A percentile compares a stretch with the other conserved stretches of the same genome.
Conservation (phyloP, 2,888 invertebrate genomes). For the Anticlea derivata region DNA sequence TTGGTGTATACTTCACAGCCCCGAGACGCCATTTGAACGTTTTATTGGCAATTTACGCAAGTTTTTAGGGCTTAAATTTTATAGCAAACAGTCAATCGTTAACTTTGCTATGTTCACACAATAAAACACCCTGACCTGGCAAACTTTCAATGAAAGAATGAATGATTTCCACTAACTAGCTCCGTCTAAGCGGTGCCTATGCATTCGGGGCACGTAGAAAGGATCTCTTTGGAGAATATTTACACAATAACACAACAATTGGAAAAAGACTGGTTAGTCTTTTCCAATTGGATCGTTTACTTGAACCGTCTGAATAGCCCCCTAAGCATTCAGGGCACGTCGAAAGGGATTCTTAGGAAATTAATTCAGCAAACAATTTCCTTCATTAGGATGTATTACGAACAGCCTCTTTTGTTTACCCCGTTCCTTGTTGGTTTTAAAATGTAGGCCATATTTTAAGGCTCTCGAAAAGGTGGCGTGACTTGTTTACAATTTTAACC, state of each 20-base stretch:
- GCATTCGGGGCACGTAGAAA: no score
- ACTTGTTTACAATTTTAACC: not conserved
- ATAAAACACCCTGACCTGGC: no score
- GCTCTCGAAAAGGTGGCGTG: slow-evolving; percentile 1
- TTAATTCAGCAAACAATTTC: slow-evolving; percentile 39
- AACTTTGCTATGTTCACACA: no score
- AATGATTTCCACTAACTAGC: no score
- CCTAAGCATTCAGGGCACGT: slow-evolving; percentile 35
- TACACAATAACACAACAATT: no score
- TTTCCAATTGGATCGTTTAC: not conserved
- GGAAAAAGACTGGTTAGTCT: no score
- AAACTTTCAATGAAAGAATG: no score
- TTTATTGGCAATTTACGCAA: slow-evolving; percentile 20
- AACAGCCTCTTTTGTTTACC: slow-evolving; percentile 32
- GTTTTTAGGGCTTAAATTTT: slow-evolving; percentile 23
- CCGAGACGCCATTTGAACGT: slow-evolving; percentile 19
- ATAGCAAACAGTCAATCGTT: no score
- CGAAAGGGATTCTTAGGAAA: slow-evolving; percentile 37
- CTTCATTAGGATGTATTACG: slow-evolving; percentile 37
- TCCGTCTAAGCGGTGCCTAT: no score
- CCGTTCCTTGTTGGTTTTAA: slow-evolving; percentile 12
- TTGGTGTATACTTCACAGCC: slow-evolving; percentile 15
- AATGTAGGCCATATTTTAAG: slow-evolving; percentile 19
- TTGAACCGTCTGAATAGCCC: slow-evolving; percentile 3
- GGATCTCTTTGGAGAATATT: no score